Evolutionary conservation across 2,888 invertebrate species (phyloP), one percentile per base, ranked within the genome.

Genomic region (Oscheius sp.): DNA sequence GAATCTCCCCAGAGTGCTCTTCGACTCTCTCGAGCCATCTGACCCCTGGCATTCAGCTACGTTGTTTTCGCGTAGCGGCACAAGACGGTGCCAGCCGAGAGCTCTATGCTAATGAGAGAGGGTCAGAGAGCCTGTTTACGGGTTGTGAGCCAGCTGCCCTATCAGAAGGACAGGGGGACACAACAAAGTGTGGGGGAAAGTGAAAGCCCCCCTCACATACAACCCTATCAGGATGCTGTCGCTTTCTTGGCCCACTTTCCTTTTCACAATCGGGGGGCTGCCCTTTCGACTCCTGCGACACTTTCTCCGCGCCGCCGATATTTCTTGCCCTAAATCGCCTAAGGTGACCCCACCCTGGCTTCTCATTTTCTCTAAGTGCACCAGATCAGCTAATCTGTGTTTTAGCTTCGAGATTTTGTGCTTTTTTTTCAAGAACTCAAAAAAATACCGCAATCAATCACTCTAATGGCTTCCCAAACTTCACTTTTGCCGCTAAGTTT

Each of bases 181-280:
- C 20, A 48, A 48, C 20, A 20, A 48, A 48, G 48, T 12, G 48
- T 25, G 12, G 10, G 29, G n/a, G 55, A 55, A 55, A 55, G 55
- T 29, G 55, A 55, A 34, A 55, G 27, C 52, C 25, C 25, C n/a
- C 42, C 42, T 15, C 42, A 15, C n/a, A 20, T 25, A 25, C 5
- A 20, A 25, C 20, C 48, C 33, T 55, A 55, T 55, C 55, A 55
- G 55, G 55, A 55, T 55, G 33, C 55, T 33, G 61, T 61, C 61
- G 61, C 61, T 61, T 61, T 61, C 61, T 61, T 61, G 61, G 61
- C 61, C 61, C 61, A 61, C 61, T 61, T 61, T 61, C 61, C 42
- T 42, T 42, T 61, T 61, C 42, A 23, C 61, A 27, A 17, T 29
- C 55, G 31, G 27, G 27, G 8, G 8, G n/a, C 29, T 53, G n/a